Evolutionary conservation across 2,888 invertebrate species (phyloP).

Genomic region (Athrips mouffetella): DNA sequence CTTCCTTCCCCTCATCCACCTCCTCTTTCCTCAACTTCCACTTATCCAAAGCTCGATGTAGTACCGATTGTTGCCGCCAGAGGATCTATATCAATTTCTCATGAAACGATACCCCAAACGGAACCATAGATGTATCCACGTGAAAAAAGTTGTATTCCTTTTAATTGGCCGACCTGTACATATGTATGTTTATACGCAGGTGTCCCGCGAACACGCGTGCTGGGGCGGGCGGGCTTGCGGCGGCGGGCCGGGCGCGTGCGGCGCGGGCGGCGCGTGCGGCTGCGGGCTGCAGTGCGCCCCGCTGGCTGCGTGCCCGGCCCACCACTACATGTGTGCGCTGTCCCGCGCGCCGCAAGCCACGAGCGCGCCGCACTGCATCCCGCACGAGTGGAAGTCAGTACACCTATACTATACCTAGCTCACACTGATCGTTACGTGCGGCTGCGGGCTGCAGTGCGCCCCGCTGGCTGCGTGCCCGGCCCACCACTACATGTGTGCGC

Average conservation of each 20-base stretch:
- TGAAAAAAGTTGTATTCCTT: too few species aligned
- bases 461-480: constrained; percentile 82
- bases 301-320: constrained; percentile 82
- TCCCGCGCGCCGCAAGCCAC: constrained; percentile 37
- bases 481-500: constrained; percentile 81
- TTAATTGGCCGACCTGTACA: neutral
- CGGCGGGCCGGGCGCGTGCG: constrained; percentile 41
- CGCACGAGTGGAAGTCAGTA: constrained; percentile 55
- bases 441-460: constrained; percentile 78
- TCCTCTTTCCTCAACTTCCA: too few species aligned
- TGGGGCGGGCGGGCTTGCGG: constrained; percentile 49
- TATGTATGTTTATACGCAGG: constrained; percentile 48
- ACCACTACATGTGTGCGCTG: constrained; percentile 80
- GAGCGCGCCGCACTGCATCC: constrained; percentile 52
- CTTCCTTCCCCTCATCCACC: too few species aligned
- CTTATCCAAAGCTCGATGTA: too few species aligned
- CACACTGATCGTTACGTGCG: constrained; percentile 84
- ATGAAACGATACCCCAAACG: too few species aligned
- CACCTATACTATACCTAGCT: too few species aligned
- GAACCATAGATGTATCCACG: too few species aligned
- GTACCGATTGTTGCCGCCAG: too few species aligned
- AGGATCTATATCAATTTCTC: too few species aligned
- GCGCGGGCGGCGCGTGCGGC: constrained; percentile 81
- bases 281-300: constrained; percentile 77
- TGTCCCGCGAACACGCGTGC: constrained; percentile 68